A percentile compares a stretch with the other conserved stretches of the same genome.
Evolutionary conservation across 2,888 invertebrate species (phyloP).

Genomic region (Dolomedes plantarius): DNA sequence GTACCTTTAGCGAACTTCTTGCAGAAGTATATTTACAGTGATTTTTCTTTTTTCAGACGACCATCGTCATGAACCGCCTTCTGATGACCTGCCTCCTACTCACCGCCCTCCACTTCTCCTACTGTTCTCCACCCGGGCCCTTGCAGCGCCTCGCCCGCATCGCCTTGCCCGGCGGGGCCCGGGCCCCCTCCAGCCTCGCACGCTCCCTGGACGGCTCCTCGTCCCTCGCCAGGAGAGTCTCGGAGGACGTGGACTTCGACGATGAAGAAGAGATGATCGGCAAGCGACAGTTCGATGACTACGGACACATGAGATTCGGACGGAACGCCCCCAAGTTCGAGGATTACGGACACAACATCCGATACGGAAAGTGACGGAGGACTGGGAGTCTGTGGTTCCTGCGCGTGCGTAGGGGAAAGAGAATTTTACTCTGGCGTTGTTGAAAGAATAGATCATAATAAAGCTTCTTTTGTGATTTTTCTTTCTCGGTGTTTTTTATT

Average conservation of each 20-base stretch:
- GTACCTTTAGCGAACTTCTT: too few species aligned
- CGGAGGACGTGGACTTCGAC: constrained; percentile 69
- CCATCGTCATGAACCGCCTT: constrained; percentile 9
- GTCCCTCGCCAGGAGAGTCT: constrained; percentile 40
- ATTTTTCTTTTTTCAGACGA: too few species aligned
- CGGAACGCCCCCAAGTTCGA: constrained; percentile 73
- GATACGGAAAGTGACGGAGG: constrained; percentile 73
- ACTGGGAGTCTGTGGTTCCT: too few species aligned
- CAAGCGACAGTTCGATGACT: constrained; percentile 75
- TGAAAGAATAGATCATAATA: too few species aligned
- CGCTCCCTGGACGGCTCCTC: constrained; percentile 42
- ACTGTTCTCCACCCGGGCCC: constrained; percentile 12
- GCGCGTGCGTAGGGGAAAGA: too few species aligned
- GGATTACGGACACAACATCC: constrained; percentile 71
- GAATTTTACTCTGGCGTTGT: too few species aligned
- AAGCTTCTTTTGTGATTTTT: too few species aligned
- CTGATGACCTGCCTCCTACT: background rate
- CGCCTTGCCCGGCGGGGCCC: constrained; percentile 29
- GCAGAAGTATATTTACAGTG: too few species aligned
- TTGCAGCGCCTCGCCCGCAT: constrained; percentile 49
- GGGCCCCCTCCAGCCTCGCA: constrained; percentile 32
- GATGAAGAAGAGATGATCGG: constrained; percentile 51
- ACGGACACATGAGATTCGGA: constrained; percentile 75
- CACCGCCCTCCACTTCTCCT: background rate
- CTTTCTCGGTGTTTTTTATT: too few species aligned